Percentiles rank a stretch among this genome's conserved stretches.
Evolutionary conservation across 2,113 vertebrate genomes (phyloP).

Genomic region (Pterocles gutturalis): DNA sequence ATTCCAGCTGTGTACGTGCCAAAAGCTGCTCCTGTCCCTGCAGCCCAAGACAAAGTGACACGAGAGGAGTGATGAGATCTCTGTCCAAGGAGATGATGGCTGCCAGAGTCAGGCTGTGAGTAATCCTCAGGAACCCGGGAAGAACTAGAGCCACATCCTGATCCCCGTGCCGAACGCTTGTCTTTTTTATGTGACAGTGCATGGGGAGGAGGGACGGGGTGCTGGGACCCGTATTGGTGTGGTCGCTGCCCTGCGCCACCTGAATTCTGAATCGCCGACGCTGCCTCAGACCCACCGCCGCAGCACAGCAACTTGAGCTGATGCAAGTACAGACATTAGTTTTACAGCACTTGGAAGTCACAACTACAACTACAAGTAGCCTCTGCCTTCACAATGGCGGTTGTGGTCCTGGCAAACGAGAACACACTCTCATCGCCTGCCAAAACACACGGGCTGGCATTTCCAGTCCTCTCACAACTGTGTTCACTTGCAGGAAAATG

Average conservation of each 20-base stretch:
- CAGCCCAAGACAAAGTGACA: neutral
- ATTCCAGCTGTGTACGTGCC: neutral
- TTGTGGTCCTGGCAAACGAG: neutral
- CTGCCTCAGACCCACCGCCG: neutral
- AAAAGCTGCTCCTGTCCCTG: neutral
- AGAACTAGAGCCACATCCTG: neutral
- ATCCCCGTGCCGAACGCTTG: accelerated
- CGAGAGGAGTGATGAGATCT: neutral
- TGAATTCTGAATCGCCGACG: neutral
- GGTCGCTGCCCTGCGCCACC: neutral
- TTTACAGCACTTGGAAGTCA: neutral
- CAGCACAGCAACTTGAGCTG: neutral
- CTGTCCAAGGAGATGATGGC: neutral
- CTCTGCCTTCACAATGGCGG: neutral
- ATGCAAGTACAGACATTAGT: neutral
- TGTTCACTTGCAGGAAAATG: neutral
- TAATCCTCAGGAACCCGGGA: neutral
- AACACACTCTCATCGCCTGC: neutral
- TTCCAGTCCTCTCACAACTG: neutral
- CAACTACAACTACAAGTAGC: neutral
- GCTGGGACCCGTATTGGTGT: neutral
- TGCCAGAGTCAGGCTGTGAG: neutral
- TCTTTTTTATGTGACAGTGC: neutral
- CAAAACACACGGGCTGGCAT: neutral
- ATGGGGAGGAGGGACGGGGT: neutral